Conservation (phyloP, 2,797 vertebrate species). For the Cryptoblepharus egeriae region DNA sequence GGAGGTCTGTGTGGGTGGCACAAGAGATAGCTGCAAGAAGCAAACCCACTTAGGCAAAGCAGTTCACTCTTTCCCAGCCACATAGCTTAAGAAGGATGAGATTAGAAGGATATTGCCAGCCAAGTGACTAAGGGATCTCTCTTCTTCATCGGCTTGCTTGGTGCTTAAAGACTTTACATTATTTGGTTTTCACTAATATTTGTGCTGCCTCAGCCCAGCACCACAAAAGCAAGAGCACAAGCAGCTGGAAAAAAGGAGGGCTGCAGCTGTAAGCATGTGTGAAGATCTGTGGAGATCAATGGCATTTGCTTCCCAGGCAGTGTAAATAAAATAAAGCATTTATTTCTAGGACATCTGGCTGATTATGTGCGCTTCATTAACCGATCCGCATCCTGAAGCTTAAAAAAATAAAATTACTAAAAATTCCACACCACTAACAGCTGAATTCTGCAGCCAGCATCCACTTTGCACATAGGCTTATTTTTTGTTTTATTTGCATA, state of each 20-base stretch:
- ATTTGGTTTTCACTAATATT: conserved; percentile 60
- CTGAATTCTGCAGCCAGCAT: not conserved
- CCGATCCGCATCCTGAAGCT: not conserved
- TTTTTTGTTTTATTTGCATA: not conserved
- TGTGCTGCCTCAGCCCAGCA: conserved; percentile 24
- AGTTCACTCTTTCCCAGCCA: conserved; percentile 57
- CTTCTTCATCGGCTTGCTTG: conserved; percentile 61
- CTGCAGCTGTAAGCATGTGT: not conserved
- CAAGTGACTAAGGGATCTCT: conserved; percentile 71
- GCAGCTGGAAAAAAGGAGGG: not conserved
- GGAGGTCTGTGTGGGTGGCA: conserved; percentile 6
- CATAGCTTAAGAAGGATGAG: conserved; percentile 59
- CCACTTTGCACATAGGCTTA: not conserved
- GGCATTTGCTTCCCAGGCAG: not conserved
- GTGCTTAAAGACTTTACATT: conserved; percentile 67
- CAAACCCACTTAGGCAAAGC: conserved; percentile 61
- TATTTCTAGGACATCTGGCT: not conserved
- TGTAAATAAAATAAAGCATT: not conserved
- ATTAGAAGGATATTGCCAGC: conserved; percentile 66
- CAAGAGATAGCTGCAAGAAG: conserved; percentile 54
- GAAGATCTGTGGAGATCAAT: not conserved
- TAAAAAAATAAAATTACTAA: too few species aligned
- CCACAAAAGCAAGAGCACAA: not conserved
- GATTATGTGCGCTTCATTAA: too few species aligned
- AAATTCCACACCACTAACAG: not conserved